A percentile compares a stretch with the other conserved stretches of the same genome.
Conservation (phyloP, 2,797 vertebrate species). For the Enteromius afrohamiltoni region DNA sequence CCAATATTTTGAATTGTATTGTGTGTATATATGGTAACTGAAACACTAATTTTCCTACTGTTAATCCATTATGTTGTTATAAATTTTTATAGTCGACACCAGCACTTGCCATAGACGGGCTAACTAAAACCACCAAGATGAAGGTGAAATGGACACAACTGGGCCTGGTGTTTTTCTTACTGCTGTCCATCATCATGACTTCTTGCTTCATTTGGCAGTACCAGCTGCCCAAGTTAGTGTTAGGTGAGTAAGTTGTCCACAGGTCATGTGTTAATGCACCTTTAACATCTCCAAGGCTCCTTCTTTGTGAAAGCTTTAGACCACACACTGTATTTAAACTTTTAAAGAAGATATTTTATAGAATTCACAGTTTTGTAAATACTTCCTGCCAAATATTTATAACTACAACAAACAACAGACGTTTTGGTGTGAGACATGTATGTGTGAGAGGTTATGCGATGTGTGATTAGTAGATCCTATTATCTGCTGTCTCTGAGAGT, state of each 20-base stretch:
- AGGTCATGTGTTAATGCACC: not conserved
- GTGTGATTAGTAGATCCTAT: conserved; percentile 35
- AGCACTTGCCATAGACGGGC: conserved; percentile 67
- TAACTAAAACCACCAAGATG: conserved; percentile 72
- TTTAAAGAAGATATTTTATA: not conserved
- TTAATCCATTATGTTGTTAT: conserved; percentile 14
- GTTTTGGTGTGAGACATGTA: not conserved
- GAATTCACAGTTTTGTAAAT: not conserved
- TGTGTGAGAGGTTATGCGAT: not conserved
- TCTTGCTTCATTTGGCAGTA: conserved; percentile 96
- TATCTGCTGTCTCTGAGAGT: conserved; percentile 25
- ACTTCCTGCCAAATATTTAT: not conserved
- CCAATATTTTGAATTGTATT: not conserved
- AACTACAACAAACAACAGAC: not conserved
- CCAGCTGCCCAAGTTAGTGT: conserved; percentile 82
- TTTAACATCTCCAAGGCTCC: not conserved
- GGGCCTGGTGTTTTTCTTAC: conserved; percentile 83
- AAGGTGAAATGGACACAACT: conserved; percentile 83
- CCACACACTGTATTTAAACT: not conserved
- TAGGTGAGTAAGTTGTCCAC: conserved; percentile 61
- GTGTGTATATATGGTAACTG: not conserved
- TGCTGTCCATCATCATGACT: conserved; percentile 87
- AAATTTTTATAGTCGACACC: conserved; percentile 63
- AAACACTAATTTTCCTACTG: not conserved
- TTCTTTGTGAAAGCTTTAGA: not conserved